Percentiles rank a stretch among this genome's conserved stretches.
phyloP scores from a whole-genome alignment of 2,888 invertebrate genomes.

The Agonopterix subpropinquella region DNA sequence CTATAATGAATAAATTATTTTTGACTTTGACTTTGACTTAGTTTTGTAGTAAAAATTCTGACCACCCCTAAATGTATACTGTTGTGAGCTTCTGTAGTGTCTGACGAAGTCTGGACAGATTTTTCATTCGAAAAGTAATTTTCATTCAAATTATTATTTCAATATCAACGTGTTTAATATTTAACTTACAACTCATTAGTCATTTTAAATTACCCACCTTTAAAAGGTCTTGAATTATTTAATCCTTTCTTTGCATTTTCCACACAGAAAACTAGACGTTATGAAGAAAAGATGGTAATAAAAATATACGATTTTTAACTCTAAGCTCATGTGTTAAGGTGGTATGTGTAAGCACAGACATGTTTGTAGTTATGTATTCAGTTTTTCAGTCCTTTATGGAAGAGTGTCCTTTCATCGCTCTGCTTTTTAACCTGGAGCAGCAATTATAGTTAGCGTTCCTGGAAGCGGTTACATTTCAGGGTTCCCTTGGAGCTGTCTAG shows the following conservation, averaged over 20 bases:
- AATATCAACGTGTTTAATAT: too few relatives aligned
- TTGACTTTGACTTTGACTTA: too few relatives aligned
- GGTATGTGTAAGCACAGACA: constrained; percentile 13
- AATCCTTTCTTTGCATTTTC: constrained; percentile 48
- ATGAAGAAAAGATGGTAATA: constrained; percentile 23
- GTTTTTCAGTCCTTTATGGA: constrained; percentile 36
- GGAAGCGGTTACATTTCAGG: constrained; percentile 45
- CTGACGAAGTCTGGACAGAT: too few relatives aligned
- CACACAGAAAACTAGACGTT: constrained; percentile 56
- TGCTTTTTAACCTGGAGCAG: constrained; percentile 47
- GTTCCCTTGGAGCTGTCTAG: constrained; percentile 21
- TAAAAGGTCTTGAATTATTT: constrained; percentile 35
- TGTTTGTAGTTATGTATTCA: constrained; percentile 32
- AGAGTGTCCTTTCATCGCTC: constrained; percentile 11
- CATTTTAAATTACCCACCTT: constrained; percentile 15
- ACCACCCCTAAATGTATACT: too few relatives aligned
- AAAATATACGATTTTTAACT: constrained; percentile 7
- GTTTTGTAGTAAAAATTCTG: too few relatives aligned
- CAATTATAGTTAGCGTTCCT: constrained; percentile 67
- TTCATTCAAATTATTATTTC: too few relatives aligned
- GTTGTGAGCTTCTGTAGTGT: too few relatives aligned
- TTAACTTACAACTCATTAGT: too few relatives aligned
- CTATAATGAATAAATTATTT: too few relatives aligned
- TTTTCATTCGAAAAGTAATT: too few relatives aligned
- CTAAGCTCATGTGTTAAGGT: constrained; percentile 15